Conservation (phyloP, 2,888 invertebrate species). For the Phanerotoma sp. region DNA sequence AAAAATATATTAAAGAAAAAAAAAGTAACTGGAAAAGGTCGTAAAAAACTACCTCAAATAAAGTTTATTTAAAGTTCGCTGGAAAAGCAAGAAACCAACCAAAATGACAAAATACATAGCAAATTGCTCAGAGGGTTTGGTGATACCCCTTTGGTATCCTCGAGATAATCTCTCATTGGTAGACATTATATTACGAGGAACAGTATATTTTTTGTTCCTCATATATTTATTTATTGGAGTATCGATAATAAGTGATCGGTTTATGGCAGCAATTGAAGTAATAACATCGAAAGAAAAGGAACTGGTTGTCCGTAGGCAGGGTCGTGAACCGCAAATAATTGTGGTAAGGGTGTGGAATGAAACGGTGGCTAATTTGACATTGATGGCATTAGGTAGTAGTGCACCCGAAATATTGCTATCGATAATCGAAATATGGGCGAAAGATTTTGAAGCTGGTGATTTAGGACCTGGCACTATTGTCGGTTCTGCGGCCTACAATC, state of each 20-base stretch:
- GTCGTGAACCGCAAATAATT: constrained; percentile 83
- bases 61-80: neutral
- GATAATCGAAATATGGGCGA: constrained; percentile 96
- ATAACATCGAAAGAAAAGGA: constrained; percentile 98
- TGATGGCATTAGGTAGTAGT: constrained; percentile 98
- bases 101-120: constrained; percentile 49
- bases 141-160: constrained; percentile 90
- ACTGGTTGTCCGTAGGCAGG: constrained; percentile 85
- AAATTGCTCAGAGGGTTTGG: constrained; percentile 78
- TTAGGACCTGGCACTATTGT: constrained; percentile 98
- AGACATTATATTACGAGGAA: constrained; percentile 82
- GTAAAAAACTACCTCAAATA: neutral
- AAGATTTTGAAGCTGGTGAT: constrained; percentile 94
- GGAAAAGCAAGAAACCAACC: neutral
- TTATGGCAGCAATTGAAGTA: constrained; percentile 99
- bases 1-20: too few relatives aligned
- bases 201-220: constrained; percentile 86
- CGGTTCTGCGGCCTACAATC: constrained; percentile 97
- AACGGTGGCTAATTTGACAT: constrained; percentile 96
- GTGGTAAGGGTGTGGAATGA: constrained; percentile 99
- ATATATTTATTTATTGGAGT: constrained; percentile 98
- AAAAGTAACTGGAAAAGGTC: too few relatives aligned
- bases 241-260: constrained; percentile 97
- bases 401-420: constrained; percentile 98
- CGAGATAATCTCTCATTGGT: constrained; percentile 71